Percentiles rank a stretch among this genome's conserved stretches.
These are phyloP conservation scores for Synodontis membranacea DNA, from an alignment of 2,113 vertebrate species.

Conservation along the genomic window DNA sequence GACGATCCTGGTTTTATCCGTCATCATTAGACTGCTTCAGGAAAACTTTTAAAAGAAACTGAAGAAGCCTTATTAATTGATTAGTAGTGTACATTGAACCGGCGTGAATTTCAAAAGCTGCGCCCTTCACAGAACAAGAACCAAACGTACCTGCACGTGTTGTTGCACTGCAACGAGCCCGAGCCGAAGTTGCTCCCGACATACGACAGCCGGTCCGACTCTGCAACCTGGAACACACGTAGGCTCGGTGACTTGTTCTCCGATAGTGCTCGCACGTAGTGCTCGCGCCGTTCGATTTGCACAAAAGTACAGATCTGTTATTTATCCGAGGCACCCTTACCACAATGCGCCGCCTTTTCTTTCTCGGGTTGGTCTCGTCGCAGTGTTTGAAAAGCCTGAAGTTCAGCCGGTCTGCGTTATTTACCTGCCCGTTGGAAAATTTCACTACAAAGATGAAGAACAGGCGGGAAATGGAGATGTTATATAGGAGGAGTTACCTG, in stretches of 20 bases:
- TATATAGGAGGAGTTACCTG: no score
- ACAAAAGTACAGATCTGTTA: not conserved
- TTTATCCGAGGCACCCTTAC: conserved; percentile 64
- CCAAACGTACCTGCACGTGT: conserved; percentile 82
- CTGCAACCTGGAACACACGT: conserved; percentile 75
- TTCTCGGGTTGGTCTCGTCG: conserved; percentile 79
- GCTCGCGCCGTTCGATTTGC: no score
- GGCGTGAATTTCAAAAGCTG: no score
- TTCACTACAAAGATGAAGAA: conserved; percentile 72
- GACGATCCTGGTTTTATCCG: no score
- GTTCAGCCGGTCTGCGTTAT: conserved; percentile 68
- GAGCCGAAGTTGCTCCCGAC: conserved; percentile 85
- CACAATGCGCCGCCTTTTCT: conserved; percentile 77
- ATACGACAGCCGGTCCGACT: conserved; percentile 86
- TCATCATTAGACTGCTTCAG: no score
- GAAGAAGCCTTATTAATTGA: no score
- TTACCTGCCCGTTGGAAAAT: conserved; percentile 86
- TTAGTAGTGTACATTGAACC: no score
- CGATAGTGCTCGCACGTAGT: not conserved
- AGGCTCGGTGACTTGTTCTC: not conserved
- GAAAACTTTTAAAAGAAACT: no score
- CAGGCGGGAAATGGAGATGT: not conserved
- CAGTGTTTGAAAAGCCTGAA: conserved; percentile 77
- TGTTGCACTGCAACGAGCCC: conserved; percentile 76
- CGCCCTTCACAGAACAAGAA: no score